These are phyloP conservation scores for Hirtodrosophila confusa DNA, from an alignment of 2,888 invertebrate genomes.

Conservation along the genomic window DNA sequence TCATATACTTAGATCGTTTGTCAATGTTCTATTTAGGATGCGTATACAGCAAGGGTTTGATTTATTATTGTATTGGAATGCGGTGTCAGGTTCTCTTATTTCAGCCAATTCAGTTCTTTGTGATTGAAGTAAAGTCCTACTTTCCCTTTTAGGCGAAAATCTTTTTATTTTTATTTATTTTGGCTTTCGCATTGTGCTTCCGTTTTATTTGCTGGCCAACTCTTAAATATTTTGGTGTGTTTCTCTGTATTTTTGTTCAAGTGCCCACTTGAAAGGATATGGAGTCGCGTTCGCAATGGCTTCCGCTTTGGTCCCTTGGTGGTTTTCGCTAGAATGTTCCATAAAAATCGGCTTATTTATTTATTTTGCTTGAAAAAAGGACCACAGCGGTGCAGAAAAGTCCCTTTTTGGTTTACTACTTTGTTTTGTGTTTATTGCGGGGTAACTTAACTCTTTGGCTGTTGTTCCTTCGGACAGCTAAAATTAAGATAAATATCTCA, in stretches of 20 bases:
- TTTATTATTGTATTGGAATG: conserved; percentile 53
- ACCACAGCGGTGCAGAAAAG: conserved; percentile 19
- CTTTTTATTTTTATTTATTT: conserved; percentile 50
- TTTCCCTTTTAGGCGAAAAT: conserved; percentile 46
- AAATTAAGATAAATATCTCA: conserved; percentile 75
- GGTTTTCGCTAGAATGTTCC: conserved; percentile 39
- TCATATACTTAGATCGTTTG: background rate
- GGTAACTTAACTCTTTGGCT: conserved; percentile 65
- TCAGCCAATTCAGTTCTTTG: conserved; percentile 41
- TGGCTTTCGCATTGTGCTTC: conserved; percentile 50
- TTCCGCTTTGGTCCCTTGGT: conserved; percentile 50
- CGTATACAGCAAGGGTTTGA: conserved; percentile 38
- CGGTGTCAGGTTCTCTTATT: conserved; percentile 29
- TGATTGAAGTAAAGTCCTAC: conserved; percentile 47
- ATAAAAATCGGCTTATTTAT: conserved; percentile 74
- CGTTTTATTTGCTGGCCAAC: conserved; percentile 32
- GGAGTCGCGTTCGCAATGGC: conserved; percentile 29
- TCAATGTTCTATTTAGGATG: conserved; percentile 1
- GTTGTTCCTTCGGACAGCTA: conserved; percentile 36
- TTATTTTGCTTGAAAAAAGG: conserved; percentile 50
- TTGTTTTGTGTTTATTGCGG: conserved; percentile 31
- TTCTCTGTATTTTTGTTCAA: conserved; percentile 39
- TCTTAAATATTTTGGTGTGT: conserved; percentile 19
- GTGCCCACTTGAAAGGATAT: conserved; percentile 52
- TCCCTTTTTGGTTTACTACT: conserved; percentile 26